These are phyloP conservation scores for Nasalis larvatus DNA, from an alignment of 2,113 vertebrate genomes.

Conservation along the genomic window DNA sequence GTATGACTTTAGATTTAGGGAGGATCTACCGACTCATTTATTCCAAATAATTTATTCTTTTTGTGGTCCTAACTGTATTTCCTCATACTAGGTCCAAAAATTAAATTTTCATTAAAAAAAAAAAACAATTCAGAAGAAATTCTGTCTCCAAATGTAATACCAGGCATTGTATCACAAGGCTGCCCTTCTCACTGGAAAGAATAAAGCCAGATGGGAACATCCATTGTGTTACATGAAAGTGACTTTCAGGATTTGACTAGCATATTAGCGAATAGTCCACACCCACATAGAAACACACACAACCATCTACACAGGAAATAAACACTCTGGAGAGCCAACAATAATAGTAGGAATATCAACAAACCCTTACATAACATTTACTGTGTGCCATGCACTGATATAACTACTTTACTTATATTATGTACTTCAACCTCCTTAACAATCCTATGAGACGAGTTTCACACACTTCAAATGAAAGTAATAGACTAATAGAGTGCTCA, in stretches of 20 bases:
- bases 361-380: not conserved
- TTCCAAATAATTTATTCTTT: not conserved
- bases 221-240: not conserved
- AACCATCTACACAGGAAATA: not conserved
- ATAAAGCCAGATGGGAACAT: not conserved
- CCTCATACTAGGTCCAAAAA: not conserved
- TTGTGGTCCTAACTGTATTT: not conserved
- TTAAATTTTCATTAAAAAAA: not conserved
- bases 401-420: not conserved
- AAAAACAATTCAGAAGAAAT: not conserved
- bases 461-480: slow-evolving; percentile 11
- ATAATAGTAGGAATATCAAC: not conserved
- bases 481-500: not conserved
- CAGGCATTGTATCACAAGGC: not conserved
- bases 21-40: not conserved
- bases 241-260: not conserved
- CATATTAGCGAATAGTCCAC: not conserved
- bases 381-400: not conserved
- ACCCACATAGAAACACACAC: not conserved
- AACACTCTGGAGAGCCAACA: not conserved
- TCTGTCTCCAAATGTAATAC: not conserved
- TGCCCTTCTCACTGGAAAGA: not conserved
- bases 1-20: not conserved
- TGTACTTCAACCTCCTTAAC: not conserved
- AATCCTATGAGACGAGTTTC: not conserved